phyloP scores from a whole-genome alignment of 1,140 invertebrate species.

The Phocides pigmalion region DNA sequence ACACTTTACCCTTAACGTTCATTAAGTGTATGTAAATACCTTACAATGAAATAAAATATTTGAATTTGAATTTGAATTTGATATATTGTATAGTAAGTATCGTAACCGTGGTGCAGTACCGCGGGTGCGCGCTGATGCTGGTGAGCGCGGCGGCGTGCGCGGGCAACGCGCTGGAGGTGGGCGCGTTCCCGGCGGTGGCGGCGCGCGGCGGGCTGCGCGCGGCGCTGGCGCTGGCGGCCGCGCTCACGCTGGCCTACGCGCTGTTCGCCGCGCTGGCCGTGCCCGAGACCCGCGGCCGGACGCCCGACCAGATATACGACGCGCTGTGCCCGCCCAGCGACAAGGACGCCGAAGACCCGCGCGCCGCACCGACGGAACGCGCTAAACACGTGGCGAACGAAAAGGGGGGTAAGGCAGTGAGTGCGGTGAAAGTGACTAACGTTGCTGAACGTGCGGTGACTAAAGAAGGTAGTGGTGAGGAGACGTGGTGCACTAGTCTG shows the following conservation, averaged over 20 bases:
- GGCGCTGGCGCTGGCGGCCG: conserved; percentile 47
- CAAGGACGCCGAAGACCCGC: conserved; percentile 1
- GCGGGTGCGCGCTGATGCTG: conserved; percentile 57
- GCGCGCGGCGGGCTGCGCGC: conserved; percentile 37
- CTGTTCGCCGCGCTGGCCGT: conserved; percentile 41
- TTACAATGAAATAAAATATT: too few relatives aligned
- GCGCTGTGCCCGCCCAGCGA: conserved; percentile 16
- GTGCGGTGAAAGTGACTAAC: neutral
- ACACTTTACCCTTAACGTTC: too few relatives aligned
- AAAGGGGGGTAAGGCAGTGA: neutral
- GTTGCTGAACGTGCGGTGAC: neutral
- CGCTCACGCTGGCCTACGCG: conserved; percentile 49
- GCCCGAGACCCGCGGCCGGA: conserved; percentile 50
- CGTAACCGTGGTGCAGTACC: conserved; percentile 46
- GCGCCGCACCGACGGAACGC: too few relatives aligned
- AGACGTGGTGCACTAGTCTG: conserved; percentile 30
- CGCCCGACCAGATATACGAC: conserved; percentile 52
- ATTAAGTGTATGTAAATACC: too few relatives aligned
- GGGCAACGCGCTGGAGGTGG: conserved; percentile 58
- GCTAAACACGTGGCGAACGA: neutral
- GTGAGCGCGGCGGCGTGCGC: conserved; percentile 43
- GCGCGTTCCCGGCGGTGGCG: conserved; percentile 48
- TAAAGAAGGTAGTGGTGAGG: conserved; percentile 12
- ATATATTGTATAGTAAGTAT: too few relatives aligned
- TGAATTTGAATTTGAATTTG: neutral